phyloP scores from a whole-genome alignment of 2,797 vertebrate species.

The Notamacropus eugenii region DNA sequence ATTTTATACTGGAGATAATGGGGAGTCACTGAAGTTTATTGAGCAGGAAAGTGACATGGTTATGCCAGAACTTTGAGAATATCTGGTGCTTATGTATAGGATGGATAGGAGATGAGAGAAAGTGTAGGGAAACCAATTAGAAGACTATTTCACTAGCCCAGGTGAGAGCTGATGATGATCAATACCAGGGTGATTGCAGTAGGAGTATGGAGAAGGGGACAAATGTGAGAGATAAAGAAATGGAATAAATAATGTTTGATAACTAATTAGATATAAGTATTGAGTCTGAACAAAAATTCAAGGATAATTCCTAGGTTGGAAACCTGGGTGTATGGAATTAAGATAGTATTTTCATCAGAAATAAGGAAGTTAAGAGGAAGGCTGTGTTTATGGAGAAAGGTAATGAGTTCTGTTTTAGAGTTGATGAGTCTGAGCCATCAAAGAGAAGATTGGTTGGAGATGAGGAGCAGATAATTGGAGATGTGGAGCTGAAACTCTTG shows the following conservation, averaged over 20 bases:
- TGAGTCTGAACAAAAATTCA: not conserved
- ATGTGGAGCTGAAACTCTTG: not conserved
- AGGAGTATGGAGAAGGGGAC: not conserved
- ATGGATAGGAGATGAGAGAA: not conserved
- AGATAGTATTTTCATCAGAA: not conserved
- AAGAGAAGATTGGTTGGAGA: not conserved
- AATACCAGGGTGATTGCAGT: not conserved
- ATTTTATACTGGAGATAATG: not conserved
- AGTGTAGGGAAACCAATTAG: not conserved
- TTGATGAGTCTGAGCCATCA: not conserved
- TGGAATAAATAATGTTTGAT: not conserved
- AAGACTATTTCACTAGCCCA: not conserved
- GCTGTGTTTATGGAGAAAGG: not conserved
- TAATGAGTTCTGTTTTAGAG: not conserved
- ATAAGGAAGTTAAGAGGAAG: not conserved
- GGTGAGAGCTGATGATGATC: not conserved
- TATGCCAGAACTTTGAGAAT: not conserved
- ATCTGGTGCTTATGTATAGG: not conserved
- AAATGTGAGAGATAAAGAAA: not conserved
- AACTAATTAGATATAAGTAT: not conserved
- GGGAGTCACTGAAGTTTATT: not conserved
- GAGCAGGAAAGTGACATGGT: not conserved
- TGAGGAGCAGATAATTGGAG: not conserved
- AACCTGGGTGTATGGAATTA: not conserved
- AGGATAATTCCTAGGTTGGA: not conserved